Evolutionary conservation across 2,888 invertebrate species (phyloP).

Genomic region (Eupithecia inturbata): DNA sequence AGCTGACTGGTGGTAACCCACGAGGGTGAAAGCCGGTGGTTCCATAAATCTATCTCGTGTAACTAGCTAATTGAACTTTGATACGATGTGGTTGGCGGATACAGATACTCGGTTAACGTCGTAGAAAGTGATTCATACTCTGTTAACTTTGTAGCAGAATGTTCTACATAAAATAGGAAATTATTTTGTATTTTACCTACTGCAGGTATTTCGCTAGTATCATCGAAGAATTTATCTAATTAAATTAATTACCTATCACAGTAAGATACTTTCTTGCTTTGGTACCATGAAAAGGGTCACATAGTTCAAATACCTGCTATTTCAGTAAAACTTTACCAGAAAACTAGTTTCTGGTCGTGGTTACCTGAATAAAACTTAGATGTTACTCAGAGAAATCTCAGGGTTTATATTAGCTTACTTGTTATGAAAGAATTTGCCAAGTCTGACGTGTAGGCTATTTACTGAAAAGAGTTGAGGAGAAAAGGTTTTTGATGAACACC

Average conservation of each 20-base stretch:
- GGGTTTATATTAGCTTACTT: too few species aligned
- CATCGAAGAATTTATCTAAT: background rate
- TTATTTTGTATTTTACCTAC: background rate
- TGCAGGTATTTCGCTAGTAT: background rate
- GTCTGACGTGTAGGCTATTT: too few species aligned
- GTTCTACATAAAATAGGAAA: background rate
- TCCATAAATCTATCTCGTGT: conserved; percentile 15
- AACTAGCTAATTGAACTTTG: conserved; percentile 16
- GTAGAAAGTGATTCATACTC: background rate
- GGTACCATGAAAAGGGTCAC: background rate
- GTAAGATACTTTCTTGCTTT: background rate
- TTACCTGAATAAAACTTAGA: background rate
- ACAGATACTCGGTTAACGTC: background rate
- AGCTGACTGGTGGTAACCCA: background rate
- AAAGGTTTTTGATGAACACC: too few species aligned
- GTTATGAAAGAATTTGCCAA: too few species aligned
- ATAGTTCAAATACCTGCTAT: background rate
- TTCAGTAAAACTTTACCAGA: background rate
- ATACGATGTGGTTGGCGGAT: background rate
- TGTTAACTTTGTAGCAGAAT: background rate
- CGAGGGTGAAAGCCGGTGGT: background rate
- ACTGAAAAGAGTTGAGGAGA: too few species aligned
- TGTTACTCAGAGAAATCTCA: background rate
- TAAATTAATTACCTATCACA: background rate
- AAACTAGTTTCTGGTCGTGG: background rate